Evolutionary conservation across 92 coral and sea anemone genomes (phyloP), one percentile per base, ranked within the genome.

Genomic region (Parazoanthus atlanticus): DNA sequence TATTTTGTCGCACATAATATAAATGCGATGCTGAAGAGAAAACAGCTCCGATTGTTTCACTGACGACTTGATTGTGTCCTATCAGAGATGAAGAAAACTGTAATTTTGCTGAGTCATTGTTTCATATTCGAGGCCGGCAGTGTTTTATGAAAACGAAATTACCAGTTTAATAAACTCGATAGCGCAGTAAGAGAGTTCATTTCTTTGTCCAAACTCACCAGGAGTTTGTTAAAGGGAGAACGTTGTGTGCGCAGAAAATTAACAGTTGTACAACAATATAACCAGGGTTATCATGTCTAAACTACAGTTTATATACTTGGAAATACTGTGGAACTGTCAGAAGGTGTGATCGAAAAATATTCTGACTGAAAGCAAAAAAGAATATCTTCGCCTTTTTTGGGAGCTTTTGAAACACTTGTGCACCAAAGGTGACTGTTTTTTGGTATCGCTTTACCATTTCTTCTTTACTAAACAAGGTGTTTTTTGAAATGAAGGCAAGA

Each of bases 91-190:
- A 25, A 56, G 38, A 15, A 28, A 17, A 36, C 47, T 67, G 32
- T 70, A 84, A 69, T 84, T 29, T 72, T 70, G 15, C 15, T 15
- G 43, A 41, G n/a, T 9, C 8, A 33, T 75, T 36, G 79, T 75
- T 75, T 61, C 8, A 36, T n/a, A 3, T n/a, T 36, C n/a, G 49
- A 75, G 79, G n/a, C n/a, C n/a, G n/a, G 34, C 23, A 69, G 21
- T 41, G 3, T 43, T 21, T 84, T 36, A 47, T 70, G 17, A 46
- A 84, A 70, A 28, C 29, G 61, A 67, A 84, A 46, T 84, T 70
- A 70, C 52, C 67, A 26, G 64, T 41, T n/a, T 41, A 70, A 70
- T 84, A 70, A 84, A 84, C 28, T 84, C 41, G 87, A 19, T 71
- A 5, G 28, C 64, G 56, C 78, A 67, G 9, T 43, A 41, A 71